Evolutionary conservation across 2,888 invertebrate genomes (phyloP).

Genomic region (Agrilus mali): DNA sequence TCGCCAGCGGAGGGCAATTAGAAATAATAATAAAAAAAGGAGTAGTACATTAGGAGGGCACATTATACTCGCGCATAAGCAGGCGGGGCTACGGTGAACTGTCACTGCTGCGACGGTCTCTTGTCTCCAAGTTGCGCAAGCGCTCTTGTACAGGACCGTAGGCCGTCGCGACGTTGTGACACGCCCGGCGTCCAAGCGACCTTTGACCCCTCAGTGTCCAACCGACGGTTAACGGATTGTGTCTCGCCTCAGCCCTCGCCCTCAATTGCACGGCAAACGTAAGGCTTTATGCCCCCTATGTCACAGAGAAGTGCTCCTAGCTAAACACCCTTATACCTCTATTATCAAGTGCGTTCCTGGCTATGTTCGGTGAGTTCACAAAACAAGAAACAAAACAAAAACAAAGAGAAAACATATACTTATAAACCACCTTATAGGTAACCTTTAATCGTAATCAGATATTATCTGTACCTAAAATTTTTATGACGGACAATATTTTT

Average conservation of each 20-base stretch:
- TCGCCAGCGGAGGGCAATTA: too few relatives aligned
- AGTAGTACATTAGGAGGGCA: slow-evolving; percentile 11
- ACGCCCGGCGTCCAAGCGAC: slow-evolving; percentile 34
- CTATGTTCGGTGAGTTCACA: too few relatives aligned
- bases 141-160: slow-evolving; percentile 31
- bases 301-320: neutral
- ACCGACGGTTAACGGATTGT: slow-evolving; percentile 23
- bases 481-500: too few relatives aligned
- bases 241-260: slow-evolving; percentile 4
- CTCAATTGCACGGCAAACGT: slow-evolving; percentile 1
- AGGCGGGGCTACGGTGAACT: slow-evolving; percentile 30
- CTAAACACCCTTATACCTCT: neutral
- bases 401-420: too few relatives aligned
- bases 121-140: slow-evolving; percentile 32
- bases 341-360: too few relatives aligned
- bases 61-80: slow-evolving; percentile 19
- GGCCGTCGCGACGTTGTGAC: slow-evolving; percentile 34
- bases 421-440: too few relatives aligned
- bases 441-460: too few relatives aligned
- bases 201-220: slow-evolving; percentile 34
- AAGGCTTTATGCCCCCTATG: neutral
- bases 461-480: too few relatives aligned
- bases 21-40: too few relatives aligned
- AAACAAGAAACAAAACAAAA: too few relatives aligned
- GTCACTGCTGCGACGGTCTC: slow-evolving; percentile 34